Evolutionary conservation across 2,888 invertebrate species (phyloP), one percentile per base, ranked within the genome.

Genomic region (Noctua comes): DNA sequence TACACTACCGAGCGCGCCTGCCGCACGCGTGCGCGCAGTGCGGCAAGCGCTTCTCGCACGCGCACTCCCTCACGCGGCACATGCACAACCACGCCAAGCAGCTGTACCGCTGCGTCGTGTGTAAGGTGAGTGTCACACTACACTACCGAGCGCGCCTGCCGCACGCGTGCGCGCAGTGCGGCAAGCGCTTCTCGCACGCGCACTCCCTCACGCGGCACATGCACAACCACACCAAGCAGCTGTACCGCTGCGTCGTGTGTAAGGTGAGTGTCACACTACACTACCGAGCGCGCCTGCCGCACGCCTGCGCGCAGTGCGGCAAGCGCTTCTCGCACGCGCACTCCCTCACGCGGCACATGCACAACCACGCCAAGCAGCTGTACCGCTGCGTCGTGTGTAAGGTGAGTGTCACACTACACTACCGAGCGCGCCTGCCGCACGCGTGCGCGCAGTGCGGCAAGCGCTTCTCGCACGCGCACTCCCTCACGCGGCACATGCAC

Each of bases 371-470:
- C 92, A 95, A 95, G 88, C 96, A 96, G 88, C 94, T 97, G 2
- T 97, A 96, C 93, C 88, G 96, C 54, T 97, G 97, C 84, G 97
- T 97, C 87, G 97, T 97, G 0, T 97, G 97, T 90, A 97, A 87
- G 88, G 87, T 84, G 16, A 43, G 65, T n/a, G 8, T 36, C 24
- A 64, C 16, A n/a, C 57, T 10, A 21, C 57, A 57, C 27, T 27
- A 36, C 4, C 36, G 36, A 36, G 72, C 77, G 74, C 83, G 85
- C 73, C 81, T 85, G 68, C 86, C 87, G 66, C 84, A 86, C 86
- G 95, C 95, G 43, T 96, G 96, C 93, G 82, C 92, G 74, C 94
- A 95, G 92, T 96, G 96, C 94, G 95, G 96, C 77, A 95, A 95
- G 93, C 91, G 96, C 65, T 96, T 95, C 94, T 91, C 92, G 6